Base-by-base conservation (phyloP, 2,888 invertebrate genomes). In the Griposia aprilina region DNA sequence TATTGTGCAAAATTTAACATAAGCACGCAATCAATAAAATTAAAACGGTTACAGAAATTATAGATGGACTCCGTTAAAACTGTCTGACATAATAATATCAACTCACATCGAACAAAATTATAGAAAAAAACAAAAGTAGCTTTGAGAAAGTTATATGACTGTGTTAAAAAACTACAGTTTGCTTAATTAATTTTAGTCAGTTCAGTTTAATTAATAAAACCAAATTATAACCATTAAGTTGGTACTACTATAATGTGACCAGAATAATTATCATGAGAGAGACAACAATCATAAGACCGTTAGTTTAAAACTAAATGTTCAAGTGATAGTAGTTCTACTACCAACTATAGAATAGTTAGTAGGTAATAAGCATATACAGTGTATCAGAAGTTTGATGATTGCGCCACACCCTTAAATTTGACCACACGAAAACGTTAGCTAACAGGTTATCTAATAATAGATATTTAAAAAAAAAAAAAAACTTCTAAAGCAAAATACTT, bases 1-100 rank as follows among this genome's bases (percentile, higher is more conserved):
- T 79, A 36, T 59, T 72, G 63, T 81, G 70, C 57, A 80, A 68
- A n/a, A 78, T 69, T 75, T 68, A 79, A 55, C 50, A 78, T 74
- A 79, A 82, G 78, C 85, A 81, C 85, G 84, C 90, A 86, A 88
- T 65, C 7, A 36, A 86, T 74, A 36, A 74, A 57, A 71, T 62
- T n/a, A 52, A 73, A 66, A 67, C 11, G 10, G 50, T 26, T 67
- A 41, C 55, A 62, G 17, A 65, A 60, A 41, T 6, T 69, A 59
- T 57, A 65, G 7, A 70, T 48, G 3, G 36, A 41, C 23, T 48
- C 48, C 55, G 36, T 36, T 50, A 41, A 26, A 30, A 55, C 41
- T 41, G 36, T 26, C 26, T 26, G 30, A 36, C 20, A 15, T 48
- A 41, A 26, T 23, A 23, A 69, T 26, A 63, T 36, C 45, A 76